phyloP scores from a whole-genome alignment of 2,888 invertebrate species.

The Pinctada fucata region DNA sequence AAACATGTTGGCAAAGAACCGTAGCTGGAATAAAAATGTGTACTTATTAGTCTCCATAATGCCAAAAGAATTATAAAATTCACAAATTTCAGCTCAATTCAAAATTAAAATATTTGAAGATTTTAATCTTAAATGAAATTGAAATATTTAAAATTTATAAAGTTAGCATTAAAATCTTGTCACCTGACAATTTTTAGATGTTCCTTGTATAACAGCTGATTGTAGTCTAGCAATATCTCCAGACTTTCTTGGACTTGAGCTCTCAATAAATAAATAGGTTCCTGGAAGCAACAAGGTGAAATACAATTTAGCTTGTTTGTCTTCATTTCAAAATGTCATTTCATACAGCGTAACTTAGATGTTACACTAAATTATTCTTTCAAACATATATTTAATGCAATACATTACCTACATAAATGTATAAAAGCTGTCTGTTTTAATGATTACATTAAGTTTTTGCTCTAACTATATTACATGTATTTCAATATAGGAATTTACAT shows the following conservation, averaged over 20 bases:
- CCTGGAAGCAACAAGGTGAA: slow-evolving; percentile 44
- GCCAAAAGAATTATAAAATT: too few relatives aligned
- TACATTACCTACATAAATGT: too few relatives aligned
- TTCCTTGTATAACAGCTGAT: slow-evolving; percentile 50
- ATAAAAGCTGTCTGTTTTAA: too few relatives aligned
- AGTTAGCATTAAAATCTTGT: slow-evolving; percentile 4
- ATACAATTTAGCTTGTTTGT: background rate
- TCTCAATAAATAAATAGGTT: slow-evolving; percentile 64
- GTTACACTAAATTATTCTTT: background rate
- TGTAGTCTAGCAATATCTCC: slow-evolving; percentile 63
- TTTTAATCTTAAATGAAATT: background rate
- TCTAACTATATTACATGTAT: too few relatives aligned
- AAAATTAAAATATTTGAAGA: too few relatives aligned
- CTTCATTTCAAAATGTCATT: too few relatives aligned
- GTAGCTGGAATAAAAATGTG: slow-evolving; percentile 48
- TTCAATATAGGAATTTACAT: too few relatives aligned
- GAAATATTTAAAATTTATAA: background rate
- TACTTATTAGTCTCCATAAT: too few relatives aligned
- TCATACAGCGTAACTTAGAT: background rate
- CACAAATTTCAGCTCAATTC: too few relatives aligned
- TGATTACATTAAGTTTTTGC: too few relatives aligned
- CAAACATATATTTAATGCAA: background rate
- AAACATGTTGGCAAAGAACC: slow-evolving; percentile 68
- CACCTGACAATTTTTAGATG: slow-evolving; percentile 55
- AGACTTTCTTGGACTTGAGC: slow-evolving; percentile 53